Base-by-base conservation (phyloP, 2,113 vertebrate genomes). In the Cepphus grylle region DNA sequence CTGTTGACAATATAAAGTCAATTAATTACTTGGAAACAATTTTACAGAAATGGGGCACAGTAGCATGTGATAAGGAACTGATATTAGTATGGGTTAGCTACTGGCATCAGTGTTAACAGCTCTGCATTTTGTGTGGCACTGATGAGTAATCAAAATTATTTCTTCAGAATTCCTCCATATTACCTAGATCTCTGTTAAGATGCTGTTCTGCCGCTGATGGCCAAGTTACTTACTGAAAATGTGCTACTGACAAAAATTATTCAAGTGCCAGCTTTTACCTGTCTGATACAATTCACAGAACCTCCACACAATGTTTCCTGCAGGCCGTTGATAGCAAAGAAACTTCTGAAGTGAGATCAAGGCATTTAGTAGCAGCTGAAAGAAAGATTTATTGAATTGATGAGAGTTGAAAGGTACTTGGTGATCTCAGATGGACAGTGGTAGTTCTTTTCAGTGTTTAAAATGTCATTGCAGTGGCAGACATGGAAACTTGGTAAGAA, bases 201-300 rank as follows among this genome's bases (percentile, higher is more conserved):
- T 55, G 32, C 76, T 87, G 6, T 70, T 83, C 38, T 94, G 55
- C 59, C 7, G 11, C 69, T 79, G 47, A 20, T 76, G 65, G 65
- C 77, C 73, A 79, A 66, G 83, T 67, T 87, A 40, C 83, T 93
- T 72, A 36, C 70, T 93, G 91, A 91, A 93, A 81, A 92, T 81
- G 40, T 93, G 77, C 84, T 85, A 52, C 86, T 93, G 49, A 66
- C 65, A 96, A 93, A 93, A 96, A 96, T 96, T 96, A 95, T 96
- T 95, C 62, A 93, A 78, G 52, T 74, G 18, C 77, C 78, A 89
- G 83, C 86, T 95, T 94, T 94, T 63, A 84, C 93, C 56, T 86
- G 77, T 74, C 89, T 89, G 52, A 70, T 91, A 52, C 52, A 91
- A 89, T 96, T 90, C 81, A 82, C 52, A 81, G 52, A 93, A 93